Evolutionary conservation across 2,797 vertebrate species (phyloP).

Genomic region (Antennarius maculatus): DNA sequence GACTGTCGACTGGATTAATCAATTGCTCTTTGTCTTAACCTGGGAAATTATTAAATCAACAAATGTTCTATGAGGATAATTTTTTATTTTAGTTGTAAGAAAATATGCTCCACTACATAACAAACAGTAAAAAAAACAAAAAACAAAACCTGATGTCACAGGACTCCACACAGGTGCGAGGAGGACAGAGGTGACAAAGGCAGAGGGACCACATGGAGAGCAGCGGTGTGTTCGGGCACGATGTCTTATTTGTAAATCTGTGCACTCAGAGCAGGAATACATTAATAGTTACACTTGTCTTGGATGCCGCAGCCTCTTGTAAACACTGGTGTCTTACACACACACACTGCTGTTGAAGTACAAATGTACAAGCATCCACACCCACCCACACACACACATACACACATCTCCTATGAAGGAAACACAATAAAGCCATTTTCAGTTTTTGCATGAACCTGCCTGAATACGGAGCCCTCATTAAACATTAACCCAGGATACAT

Average conservation of each 20-base stretch:
- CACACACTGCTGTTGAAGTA: conserved; percentile 34
- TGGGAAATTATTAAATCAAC: neutral
- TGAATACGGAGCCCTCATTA: conserved; percentile 77
- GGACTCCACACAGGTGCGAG: conserved; percentile 48
- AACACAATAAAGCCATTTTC: conserved; percentile 82
- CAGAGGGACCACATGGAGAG: conserved; percentile 67
- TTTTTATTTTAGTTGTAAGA: neutral
- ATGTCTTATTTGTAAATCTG: conserved; percentile 74
- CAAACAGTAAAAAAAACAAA: neutral
- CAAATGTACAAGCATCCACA: conserved; percentile 57
- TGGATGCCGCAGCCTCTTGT: conserved; percentile 69
- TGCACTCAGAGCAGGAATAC: conserved; percentile 73
- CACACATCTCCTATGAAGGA: conserved; percentile 21
- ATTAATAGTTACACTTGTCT: conserved; percentile 82
- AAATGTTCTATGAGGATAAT: neutral
- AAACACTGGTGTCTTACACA: conserved; percentile 71
- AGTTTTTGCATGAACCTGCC: conserved; percentile 62
- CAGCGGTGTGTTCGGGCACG: conserved; percentile 61
- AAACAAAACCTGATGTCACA: conserved; percentile 11
- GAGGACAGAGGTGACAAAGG: conserved; percentile 51
- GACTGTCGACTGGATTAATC: neutral
- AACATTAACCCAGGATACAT: conserved; percentile 79
- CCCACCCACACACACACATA: conserved; percentile 14
- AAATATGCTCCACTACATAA: neutral
- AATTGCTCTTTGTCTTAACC: neutral